These are phyloP conservation scores for Chrysocyon brachyurus DNA, from an alignment of 2,797 vertebrate genomes.

Conservation along the genomic window DNA sequence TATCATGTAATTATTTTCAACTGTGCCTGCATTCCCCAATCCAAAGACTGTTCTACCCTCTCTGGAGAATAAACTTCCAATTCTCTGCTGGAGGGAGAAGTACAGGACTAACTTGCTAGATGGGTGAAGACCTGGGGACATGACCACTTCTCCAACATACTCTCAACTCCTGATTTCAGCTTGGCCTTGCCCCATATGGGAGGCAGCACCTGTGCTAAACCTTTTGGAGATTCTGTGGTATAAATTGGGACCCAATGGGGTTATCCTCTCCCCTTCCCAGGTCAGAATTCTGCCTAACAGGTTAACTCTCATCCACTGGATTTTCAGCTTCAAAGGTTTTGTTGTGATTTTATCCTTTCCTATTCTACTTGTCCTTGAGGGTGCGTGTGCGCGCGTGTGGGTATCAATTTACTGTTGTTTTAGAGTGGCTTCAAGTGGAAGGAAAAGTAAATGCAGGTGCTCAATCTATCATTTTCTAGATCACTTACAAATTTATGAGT, in stretches of 20 bases:
- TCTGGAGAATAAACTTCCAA: background rate
- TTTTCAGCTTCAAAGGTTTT: constrained; percentile 41
- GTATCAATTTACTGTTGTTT: constrained; percentile 20
- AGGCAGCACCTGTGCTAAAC: background rate
- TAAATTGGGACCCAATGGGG: background rate
- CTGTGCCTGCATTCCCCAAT: background rate
- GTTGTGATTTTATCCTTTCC: background rate
- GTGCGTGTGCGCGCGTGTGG: background rate
- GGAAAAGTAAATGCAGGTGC: constrained; percentile 43
- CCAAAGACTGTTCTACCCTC: background rate
- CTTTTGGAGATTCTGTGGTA: background rate
- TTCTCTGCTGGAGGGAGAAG: background rate
- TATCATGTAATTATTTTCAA: background rate
- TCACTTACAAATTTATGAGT: constrained; percentile 49
- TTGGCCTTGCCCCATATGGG: background rate
- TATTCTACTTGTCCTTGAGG: background rate
- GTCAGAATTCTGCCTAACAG: constrained; percentile 11
- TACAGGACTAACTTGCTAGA: background rate
- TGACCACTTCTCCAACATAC: background rate
- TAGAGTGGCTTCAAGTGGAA: background rate
- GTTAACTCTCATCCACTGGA: background rate
- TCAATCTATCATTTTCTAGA: constrained; percentile 1
- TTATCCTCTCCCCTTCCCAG: background rate
- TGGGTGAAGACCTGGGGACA: background rate
- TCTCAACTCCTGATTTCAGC: constrained; percentile 32